Conservation (phyloP, 1,140 invertebrate genomes). For the Sminthurinus signatus region DNA sequence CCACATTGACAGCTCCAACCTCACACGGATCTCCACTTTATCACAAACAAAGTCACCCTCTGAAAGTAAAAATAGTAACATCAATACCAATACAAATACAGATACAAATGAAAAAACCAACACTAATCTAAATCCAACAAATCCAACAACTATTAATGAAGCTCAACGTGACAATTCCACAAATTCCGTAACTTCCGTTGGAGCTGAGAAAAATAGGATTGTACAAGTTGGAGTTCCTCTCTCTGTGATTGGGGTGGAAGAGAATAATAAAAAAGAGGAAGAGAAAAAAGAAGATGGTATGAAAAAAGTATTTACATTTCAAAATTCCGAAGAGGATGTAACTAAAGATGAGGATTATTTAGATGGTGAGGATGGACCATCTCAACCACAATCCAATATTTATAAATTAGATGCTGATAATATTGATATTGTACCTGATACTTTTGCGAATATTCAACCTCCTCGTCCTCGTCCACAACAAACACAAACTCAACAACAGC, state of each 20-base stretch:
- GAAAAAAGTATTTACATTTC: neutral
- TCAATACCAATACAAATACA: neutral
- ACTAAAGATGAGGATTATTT: conserved; percentile 29
- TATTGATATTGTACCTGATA: conserved; percentile 35
- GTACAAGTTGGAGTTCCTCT: too few species aligned
- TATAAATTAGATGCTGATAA: conserved; percentile 33
- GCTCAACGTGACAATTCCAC: neutral
- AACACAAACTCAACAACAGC: too few species aligned
- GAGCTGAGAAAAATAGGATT: neutral
- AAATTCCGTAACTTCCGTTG: neutral
- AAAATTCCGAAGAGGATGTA: conserved; percentile 10
- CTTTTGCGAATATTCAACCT: conserved; percentile 17
- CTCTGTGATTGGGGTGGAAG: neutral
- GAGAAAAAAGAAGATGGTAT: conserved; percentile 1
- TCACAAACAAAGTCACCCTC: neutral
- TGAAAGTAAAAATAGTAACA: neutral
- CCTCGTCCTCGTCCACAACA: conserved; percentile 3
- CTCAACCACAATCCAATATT: conserved; percentile 23
- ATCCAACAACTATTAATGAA: neutral
- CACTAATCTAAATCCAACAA: neutral
- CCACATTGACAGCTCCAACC: conserved; percentile 24
- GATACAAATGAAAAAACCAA: neutral
- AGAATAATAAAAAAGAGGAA: neutral
- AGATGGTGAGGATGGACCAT: conserved; percentile 11
- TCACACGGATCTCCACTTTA: neutral